A percentile compares a stretch with the other conserved stretches of the same genome.
These are phyloP conservation scores for Bombus difficillimus DNA, from an alignment of 1,140 invertebrate genomes.

Conservation along the genomic window DNA sequence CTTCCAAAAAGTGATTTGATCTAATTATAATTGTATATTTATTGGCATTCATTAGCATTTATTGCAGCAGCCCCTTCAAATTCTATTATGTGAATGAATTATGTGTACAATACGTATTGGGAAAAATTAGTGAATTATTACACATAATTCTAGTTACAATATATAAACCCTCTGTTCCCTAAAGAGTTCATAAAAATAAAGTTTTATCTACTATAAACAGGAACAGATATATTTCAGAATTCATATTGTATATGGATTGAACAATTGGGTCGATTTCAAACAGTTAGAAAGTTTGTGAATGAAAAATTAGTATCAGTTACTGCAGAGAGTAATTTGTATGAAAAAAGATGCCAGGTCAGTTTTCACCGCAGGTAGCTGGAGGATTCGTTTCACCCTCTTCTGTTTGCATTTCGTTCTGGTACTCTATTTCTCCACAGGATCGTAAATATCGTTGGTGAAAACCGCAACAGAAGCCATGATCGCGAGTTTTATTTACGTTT, in stretches of 20 bases:
- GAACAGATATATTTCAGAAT: not conserved
- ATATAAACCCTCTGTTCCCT: too few species aligned
- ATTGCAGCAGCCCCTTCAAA: too few species aligned
- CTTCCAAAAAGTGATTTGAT: too few species aligned
- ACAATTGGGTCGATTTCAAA: not conserved
- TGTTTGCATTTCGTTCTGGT: not conserved
- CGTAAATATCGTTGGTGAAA: constrained; percentile 48
- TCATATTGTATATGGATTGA: not conserved
- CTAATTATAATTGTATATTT: too few species aligned
- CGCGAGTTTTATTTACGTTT: not conserved
- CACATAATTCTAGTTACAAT: too few species aligned
- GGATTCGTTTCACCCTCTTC: constrained; percentile 23
- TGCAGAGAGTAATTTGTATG: not conserved
- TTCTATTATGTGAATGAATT: too few species aligned
- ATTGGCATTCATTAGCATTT: too few species aligned
- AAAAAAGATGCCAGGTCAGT: not conserved
- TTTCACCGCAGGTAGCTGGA: constrained; percentile 2
- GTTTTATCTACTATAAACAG: too few species aligned
- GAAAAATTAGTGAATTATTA: too few species aligned
- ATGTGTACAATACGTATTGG: too few species aligned
- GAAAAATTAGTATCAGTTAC: not conserved
- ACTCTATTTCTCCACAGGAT: not conserved
- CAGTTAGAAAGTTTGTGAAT: not conserved
- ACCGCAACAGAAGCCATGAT: constrained; percentile 23
- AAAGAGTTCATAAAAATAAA: too few species aligned